A percentile compares a stretch with the other conserved stretches of the same genome.
phyloP scores from a whole-genome alignment of 2,888 invertebrate genomes.

The Pegoplata infirma region DNA sequence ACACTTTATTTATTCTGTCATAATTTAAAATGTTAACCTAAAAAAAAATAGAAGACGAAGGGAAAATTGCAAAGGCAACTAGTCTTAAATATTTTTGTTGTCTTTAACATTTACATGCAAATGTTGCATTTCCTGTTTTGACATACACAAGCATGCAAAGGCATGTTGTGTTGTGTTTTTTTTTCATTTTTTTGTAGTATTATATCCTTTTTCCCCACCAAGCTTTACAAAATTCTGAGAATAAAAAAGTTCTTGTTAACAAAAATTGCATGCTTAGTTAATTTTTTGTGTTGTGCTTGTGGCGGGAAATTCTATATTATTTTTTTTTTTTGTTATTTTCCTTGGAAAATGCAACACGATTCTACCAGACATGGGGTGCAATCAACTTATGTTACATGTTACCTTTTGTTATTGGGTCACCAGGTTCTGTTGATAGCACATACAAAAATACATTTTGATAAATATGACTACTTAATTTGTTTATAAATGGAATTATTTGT shows the following conservation, averaged over 20 bases:
- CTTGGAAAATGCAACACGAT: not conserved
- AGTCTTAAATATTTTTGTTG: constrained; percentile 4
- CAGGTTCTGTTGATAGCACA: not conserved
- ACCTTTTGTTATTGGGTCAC: not conserved
- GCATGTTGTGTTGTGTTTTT: not conserved
- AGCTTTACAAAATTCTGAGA: not conserved
- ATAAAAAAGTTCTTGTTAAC: not conserved
- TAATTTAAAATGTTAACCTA: constrained; percentile 28
- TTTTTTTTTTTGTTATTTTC: not conserved
- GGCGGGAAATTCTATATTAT: not conserved
- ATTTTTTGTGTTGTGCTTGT: not conserved
- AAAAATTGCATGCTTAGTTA: not conserved
- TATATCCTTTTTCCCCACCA: not conserved
- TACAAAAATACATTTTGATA: not conserved
- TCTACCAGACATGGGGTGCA: not conserved
- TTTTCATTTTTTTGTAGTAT: not conserved
- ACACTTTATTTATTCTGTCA: not conserved
- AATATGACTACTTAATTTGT: not conserved
- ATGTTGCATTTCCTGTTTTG: constrained; percentile 54
- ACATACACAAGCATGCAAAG: not conserved
- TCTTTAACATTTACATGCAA: constrained; percentile 35
- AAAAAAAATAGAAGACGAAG: constrained; percentile 3
- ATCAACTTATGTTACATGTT: not conserved
- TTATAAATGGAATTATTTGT: not conserved
- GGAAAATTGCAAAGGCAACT: not conserved